phyloP scores from a whole-genome alignment of 2,113 vertebrate genomes.

The Heterotilapia buettikoferi region DNA sequence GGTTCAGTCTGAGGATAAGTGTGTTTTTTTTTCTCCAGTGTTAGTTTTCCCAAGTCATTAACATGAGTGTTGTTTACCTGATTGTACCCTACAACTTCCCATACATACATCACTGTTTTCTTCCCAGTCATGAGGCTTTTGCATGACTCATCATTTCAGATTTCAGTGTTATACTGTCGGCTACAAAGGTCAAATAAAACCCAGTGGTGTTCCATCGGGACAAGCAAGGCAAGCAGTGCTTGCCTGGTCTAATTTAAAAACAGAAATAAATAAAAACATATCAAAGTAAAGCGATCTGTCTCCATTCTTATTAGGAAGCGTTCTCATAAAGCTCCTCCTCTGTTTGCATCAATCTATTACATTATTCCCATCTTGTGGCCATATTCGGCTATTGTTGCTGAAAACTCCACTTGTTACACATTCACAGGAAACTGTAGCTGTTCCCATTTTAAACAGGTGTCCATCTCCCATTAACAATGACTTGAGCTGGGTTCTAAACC shows the following conservation, averaged over 20 bases:
- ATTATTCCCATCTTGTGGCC: background rate
- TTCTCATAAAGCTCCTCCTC: background rate
- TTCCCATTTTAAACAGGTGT: background rate
- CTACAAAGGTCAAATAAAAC: background rate
- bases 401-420: background rate
- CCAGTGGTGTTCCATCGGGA: background rate
- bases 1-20: conserved; percentile 4
- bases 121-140: background rate
- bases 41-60: conserved; percentile 20
- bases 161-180: background rate
- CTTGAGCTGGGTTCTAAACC: background rate
- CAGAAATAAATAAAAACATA: background rate
- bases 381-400: background rate
- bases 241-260: background rate
- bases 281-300: rapidly evolving
- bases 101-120: background rate
- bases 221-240: background rate
- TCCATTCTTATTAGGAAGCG: background rate
- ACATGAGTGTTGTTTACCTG: conserved; percentile 1
- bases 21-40: background rate
- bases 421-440: background rate
- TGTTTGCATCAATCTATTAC: background rate
- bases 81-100: background rate
- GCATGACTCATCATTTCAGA: background rate
- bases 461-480: background rate